A percentile compares a stretch with the other conserved stretches of the same genome.
These are phyloP conservation scores for Drosophila seclusa DNA, from an alignment of 2,888 invertebrate genomes.

Conservation along the genomic window DNA sequence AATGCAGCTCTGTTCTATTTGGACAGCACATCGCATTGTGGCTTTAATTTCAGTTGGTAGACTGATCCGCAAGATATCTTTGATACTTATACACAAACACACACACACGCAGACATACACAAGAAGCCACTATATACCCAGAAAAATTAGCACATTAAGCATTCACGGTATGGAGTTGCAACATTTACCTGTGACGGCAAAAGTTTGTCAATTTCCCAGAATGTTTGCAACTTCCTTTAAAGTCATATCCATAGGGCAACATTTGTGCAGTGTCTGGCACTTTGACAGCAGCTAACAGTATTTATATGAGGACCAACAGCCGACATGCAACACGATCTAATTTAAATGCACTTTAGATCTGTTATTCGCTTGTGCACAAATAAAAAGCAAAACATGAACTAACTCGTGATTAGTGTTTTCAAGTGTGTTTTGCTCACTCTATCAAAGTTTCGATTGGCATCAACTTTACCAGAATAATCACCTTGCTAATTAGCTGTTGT, in stretches of 20 bases:
- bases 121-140: background rate
- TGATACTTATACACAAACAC: slow-evolving; percentile 27
- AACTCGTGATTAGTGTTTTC: background rate
- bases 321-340: background rate
- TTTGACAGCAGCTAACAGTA: slow-evolving; percentile 27
- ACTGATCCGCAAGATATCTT: slow-evolving; percentile 54
- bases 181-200: slow-evolving; percentile 33
- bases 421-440: slow-evolving; percentile 1
- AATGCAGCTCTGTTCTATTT: slow-evolving; percentile 45
- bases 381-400: background rate
- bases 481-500: slow-evolving; percentile 23
- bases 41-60: slow-evolving; percentile 55
- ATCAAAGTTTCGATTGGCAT: slow-evolving; percentile 17
- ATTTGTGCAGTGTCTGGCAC: slow-evolving; percentile 11
- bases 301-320: background rate
- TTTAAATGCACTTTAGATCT: background rate
- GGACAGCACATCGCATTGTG: slow-evolving; percentile 49
- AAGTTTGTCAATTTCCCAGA: slow-evolving; percentile 45
- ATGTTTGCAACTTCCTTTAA: slow-evolving; percentile 46
- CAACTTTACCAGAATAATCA: slow-evolving; percentile 1
- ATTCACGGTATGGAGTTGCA: slow-evolving; percentile 35
- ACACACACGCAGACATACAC: slow-evolving; percentile 10
- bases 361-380: background rate
- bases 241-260: slow-evolving; percentile 51
- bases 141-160: slow-evolving; percentile 34